Evolutionary conservation across 30 jellyfish, hydroid and myxozoan species (phyloP).

Genomic region (Catostylus mosaicus): DNA sequence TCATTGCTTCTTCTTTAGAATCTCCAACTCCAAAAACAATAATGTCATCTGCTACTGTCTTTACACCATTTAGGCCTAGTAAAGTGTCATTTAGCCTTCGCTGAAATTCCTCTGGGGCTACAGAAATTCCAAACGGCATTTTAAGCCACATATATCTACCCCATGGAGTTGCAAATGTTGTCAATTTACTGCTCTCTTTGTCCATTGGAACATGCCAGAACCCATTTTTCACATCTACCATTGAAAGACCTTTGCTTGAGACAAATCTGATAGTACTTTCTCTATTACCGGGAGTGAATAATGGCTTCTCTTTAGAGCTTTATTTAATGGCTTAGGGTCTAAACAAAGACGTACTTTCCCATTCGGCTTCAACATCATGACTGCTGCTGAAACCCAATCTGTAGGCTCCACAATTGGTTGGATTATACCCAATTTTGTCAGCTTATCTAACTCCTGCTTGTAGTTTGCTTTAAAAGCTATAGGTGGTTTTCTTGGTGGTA

Average conservation of each 20-base stretch:
- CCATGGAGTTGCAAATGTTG: constrained; percentile 47
- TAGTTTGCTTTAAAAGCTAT: constrained; percentile 20
- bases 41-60: constrained; percentile 45
- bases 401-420: constrained; percentile 60
- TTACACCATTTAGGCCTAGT: constrained; percentile 29
- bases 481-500: constrained; percentile 31
- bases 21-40: constrained; percentile 42
- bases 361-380: constrained; percentile 29
- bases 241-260: constrained; percentile 15
- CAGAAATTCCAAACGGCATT: constrained; percentile 44
- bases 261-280: constrained; percentile 37
- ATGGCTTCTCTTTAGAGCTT: constrained; percentile 43
- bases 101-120: constrained; percentile 59
- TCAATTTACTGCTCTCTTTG: constrained; percentile 31
- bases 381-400: constrained; percentile 41
- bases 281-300: constrained; percentile 40
- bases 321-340: constrained; percentile 45
- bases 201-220: constrained; percentile 17
- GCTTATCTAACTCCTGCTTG: constrained; percentile 22
- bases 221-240: constrained; percentile 46
- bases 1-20: constrained; percentile 48
- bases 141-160: constrained; percentile 30
- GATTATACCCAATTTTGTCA: constrained; percentile 32
- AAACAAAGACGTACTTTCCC: constrained; percentile 51
- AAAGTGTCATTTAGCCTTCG: constrained; percentile 19